These are phyloP conservation scores for Dryoscopus gambensis DNA, from an alignment of 2,113 vertebrate species.

Conservation along the genomic window DNA sequence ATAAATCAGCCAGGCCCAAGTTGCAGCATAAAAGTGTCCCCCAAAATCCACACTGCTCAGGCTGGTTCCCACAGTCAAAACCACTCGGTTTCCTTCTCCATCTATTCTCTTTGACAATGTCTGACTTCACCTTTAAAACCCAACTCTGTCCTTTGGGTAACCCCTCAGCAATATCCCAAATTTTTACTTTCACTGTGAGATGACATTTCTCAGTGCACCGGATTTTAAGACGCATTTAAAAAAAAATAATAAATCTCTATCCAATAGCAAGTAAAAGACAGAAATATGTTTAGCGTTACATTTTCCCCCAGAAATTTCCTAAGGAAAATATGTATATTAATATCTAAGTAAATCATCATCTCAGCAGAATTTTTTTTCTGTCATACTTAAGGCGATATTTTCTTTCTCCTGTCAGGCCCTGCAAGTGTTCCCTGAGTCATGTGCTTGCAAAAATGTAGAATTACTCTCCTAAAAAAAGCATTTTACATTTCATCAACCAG, in stretches of 20 bases:
- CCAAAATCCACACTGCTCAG: background rate
- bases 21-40: fast-evolving
- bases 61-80: background rate
- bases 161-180: background rate
- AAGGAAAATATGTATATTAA: background rate
- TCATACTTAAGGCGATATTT: background rate
- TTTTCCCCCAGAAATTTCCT: background rate
- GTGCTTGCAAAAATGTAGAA: slow-evolving; percentile 17
- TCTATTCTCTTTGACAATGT: background rate
- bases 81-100: background rate
- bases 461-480: slow-evolving; percentile 33
- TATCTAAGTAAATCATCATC: background rate
- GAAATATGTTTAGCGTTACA: background rate
- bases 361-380: background rate
- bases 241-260: background rate
- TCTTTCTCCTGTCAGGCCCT: slow-evolving; percentile 9
- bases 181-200: background rate
- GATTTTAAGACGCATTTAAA: background rate
- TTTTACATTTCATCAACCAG: slow-evolving; percentile 51
- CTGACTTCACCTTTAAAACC: background rate
- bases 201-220: background rate
- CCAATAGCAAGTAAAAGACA: background rate
- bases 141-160: background rate
- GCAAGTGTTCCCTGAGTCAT: slow-evolving; percentile 35
- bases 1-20: fast-evolving